phyloP scores from a whole-genome alignment of 2,888 invertebrate genomes.

The Drosophila hawaiiensis region DNA sequence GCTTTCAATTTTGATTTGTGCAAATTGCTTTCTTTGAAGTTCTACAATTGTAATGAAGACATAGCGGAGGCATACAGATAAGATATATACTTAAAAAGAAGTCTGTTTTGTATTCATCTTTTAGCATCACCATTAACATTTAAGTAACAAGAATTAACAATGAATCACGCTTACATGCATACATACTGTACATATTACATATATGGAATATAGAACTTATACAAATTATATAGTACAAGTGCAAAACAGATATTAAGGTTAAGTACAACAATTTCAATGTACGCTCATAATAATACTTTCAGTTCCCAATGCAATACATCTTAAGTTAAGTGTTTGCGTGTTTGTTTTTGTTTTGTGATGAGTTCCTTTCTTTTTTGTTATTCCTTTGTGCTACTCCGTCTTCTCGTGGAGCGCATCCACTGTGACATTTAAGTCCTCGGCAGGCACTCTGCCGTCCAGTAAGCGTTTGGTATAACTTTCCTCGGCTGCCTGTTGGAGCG shows the following conservation, averaged over 20 bases:
- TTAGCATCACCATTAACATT: constrained; percentile 22
- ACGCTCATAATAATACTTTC: constrained; percentile 70
- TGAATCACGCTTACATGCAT: constrained; percentile 47
- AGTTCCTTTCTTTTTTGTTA: not conserved
- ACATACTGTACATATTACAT: constrained; percentile 41
- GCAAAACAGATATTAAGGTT: constrained; percentile 47
- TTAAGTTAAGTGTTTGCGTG: constrained; percentile 13
- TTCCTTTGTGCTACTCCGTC: constrained; percentile 33
- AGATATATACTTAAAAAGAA: constrained; percentile 23
- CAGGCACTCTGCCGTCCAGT: constrained; percentile 42
- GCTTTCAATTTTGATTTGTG: constrained; percentile 41
- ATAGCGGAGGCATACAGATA: constrained; percentile 38
- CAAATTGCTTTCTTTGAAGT: constrained; percentile 53
- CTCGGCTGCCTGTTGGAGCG: constrained; percentile 87
- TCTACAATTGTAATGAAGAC: constrained; percentile 57
- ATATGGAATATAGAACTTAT: constrained; percentile 28
- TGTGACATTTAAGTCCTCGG: constrained; percentile 53
- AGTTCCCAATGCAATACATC: constrained; percentile 51
- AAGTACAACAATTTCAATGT: constrained; percentile 54
- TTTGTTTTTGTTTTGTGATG: constrained; percentile 6
- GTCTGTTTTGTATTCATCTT: constrained; percentile 30
- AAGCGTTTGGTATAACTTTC: constrained; percentile 82
- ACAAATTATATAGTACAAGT: constrained; percentile 50
- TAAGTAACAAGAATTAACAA: constrained; percentile 57
- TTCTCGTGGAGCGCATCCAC: constrained; percentile 40